Percentiles rank a stretch among this genome's conserved stretches.
These are phyloP conservation scores for Phyllopteryx taeniolatus DNA, from an alignment of 2,113 vertebrate genomes.

Conservation along the genomic window DNA sequence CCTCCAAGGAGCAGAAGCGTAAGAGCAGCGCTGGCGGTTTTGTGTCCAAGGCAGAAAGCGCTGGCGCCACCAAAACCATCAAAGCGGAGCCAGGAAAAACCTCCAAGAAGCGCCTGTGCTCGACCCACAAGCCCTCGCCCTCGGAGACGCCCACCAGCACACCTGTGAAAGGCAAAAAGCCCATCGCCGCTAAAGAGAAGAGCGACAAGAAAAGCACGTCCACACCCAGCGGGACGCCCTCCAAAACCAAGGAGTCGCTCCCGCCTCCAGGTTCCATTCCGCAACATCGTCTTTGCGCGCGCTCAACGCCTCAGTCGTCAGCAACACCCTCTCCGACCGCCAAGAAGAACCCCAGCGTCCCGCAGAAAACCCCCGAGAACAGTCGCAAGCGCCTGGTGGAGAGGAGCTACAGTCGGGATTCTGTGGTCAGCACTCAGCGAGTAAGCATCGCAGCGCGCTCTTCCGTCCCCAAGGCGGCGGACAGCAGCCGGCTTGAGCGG, in stretches of 20 bases:
- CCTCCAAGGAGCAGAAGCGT: conserved; percentile 82
- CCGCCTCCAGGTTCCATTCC: conserved; percentile 48
- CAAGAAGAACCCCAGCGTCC: conserved; percentile 65
- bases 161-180: conserved; percentile 74
- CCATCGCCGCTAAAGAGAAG: conserved; percentile 72
- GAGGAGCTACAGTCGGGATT: conserved; percentile 82
- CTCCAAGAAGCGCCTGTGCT: conserved; percentile 80
- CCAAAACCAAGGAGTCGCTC: conserved; percentile 74
- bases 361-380: conserved; percentile 61
- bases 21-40: conserved; percentile 67
- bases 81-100: conserved; percentile 80
- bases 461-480: conserved; percentile 67
- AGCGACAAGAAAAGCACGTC: conserved; percentile 73
- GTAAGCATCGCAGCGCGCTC: conserved; percentile 62
- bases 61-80: conserved; percentile 64
- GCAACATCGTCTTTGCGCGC: neutral
- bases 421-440: conserved; percentile 75
- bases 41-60: conserved; percentile 70
- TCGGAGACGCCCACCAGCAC: conserved; percentile 74
- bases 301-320: conserved; percentile 65
- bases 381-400: conserved; percentile 81
- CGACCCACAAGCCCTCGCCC: conserved; percentile 70
- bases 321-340: conserved; percentile 74
- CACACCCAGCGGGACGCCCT: conserved; percentile 72
- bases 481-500: conserved; percentile 66